These are phyloP conservation scores for Dastarcus helophoroides DNA, from an alignment of 2,888 invertebrate genomes.

Conservation along the genomic window DNA sequence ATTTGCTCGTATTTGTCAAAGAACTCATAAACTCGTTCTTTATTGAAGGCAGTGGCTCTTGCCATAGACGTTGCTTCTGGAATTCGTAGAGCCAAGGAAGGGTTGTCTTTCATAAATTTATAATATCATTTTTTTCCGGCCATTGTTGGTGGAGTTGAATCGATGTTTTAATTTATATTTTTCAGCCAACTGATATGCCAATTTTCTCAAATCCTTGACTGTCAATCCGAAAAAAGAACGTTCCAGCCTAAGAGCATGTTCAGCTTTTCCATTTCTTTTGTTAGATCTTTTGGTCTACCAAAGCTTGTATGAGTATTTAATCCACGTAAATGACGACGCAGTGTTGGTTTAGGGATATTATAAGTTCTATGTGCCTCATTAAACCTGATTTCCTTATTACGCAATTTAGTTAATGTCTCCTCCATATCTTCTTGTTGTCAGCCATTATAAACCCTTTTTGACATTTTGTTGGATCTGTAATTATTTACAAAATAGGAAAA, in stretches of 20 bases:
- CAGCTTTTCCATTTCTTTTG: conserved; percentile 12
- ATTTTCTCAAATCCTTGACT: conserved; percentile 12
- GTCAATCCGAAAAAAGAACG: conserved; percentile 12
- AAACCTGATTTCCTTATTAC: conserved; percentile 10
- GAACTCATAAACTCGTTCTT: conserved; percentile 8
- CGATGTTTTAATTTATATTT: conserved; percentile 13
- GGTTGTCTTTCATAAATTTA: conserved; percentile 9
- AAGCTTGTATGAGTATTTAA: conserved; percentile 10
- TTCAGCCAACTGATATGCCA: conserved; percentile 13
- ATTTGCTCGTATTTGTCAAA: conserved; percentile 9
- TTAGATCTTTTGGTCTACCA: conserved; percentile 11
- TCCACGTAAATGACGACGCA: conserved; percentile 10
- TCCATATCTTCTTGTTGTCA: conserved; percentile 12
- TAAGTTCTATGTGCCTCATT: conserved; percentile 11
- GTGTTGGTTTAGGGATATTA: conserved; percentile 12
- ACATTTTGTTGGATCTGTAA: conserved; percentile 8
- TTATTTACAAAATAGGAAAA: no score
- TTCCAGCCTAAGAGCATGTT: conserved; percentile 12
- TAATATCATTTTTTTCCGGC: conserved; percentile 8
- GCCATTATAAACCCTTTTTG: conserved; percentile 7
- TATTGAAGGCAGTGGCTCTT: conserved; percentile 6
- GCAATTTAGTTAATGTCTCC: conserved; percentile 9
- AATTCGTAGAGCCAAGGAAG: conserved; percentile 6
- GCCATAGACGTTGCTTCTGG: conserved; percentile 9
- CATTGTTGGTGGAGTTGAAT: conserved; percentile 9